Conservation (phyloP, 2,797 vertebrate species). For the Epinephelus awoara region DNA sequence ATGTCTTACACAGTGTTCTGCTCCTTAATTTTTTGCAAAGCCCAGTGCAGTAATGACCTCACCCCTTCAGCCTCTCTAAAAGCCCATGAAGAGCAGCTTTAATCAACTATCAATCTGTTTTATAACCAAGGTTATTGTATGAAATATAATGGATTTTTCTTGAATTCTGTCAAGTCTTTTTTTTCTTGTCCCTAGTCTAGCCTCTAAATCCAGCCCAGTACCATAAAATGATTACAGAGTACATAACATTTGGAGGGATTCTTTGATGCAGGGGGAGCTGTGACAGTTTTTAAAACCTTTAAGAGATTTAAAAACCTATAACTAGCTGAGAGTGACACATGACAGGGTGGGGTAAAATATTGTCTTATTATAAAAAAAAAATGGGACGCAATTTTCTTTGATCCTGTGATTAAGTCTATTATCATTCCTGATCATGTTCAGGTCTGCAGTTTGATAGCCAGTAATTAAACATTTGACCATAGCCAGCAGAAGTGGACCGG, state of each 20-base stretch:
- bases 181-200: background rate
- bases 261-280: background rate
- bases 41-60: slow-evolving; percentile 23
- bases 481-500: background rate
- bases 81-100: slow-evolving; percentile 19
- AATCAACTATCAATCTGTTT: slow-evolving; percentile 30
- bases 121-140: slow-evolving; percentile 11
- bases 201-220: background rate
- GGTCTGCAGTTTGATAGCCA: no score
- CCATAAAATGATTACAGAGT: background rate
- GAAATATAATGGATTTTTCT: background rate
- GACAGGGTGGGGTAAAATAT: background rate
- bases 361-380: no score
- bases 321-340: no score
- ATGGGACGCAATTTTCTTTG: no score
- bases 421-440: background rate
- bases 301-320: background rate
- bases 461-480: background rate
- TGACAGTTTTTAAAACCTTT: background rate
- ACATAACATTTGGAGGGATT: background rate
- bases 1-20: slow-evolving; percentile 7
- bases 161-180: background rate
- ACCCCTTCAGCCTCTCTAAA: slow-evolving; percentile 10
- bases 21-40: background rate
- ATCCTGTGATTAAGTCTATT: background rate